Base-by-base conservation (phyloP, 2,888 invertebrate genomes). In the Perdita meconis region DNA sequence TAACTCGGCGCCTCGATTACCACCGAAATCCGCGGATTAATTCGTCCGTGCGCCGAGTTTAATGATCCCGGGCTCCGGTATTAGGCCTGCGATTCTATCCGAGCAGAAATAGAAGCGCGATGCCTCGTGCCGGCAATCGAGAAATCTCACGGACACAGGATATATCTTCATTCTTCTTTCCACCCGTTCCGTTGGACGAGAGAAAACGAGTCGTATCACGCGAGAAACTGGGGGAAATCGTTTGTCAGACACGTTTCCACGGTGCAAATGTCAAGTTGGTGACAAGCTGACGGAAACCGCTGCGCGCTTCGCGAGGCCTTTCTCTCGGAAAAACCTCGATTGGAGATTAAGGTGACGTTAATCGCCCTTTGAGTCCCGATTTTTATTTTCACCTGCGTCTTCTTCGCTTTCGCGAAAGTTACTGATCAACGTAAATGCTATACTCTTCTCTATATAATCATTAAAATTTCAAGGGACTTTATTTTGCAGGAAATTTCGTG, bases 201-300 rank as follows among this genome's bases (percentile, higher is more conserved):
- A 63, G 53, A 79, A 78, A 72, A 82, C 65, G 67, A 59, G 51
- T 44, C 42, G 53, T 64, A 67, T 67, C 67, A 56, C 69, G 59
- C 63, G 59, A 80, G 59, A 67, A 77, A 78, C 76, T 80, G 67
- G 78, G 74, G 78, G 53, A n/a, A n/a, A 56, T 78, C 71, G 68
- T 59, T 77, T 63, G 47, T 50, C 67, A 24, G 67, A 42, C 64
- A 55, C 47, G 57, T 65, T 10, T 61, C 30, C 59, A 50, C 34
- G 42, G 47, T 72, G 60, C 1, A 40, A 65, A 26, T 34, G 24
- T 4, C 10, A 12, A 40, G 59, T 34, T 36, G 19, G 63, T 53
- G 22, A 60, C 22, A 64, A 13, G 36, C 44, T 42, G 60, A 61
- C 57, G 51, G 38, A 69, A 75, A 50, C 12, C 55, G 30, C 22